A percentile compares a stretch with the other conserved stretches of the same genome.
These are phyloP conservation scores for Dipodomys spectabilis DNA, from an alignment of 2,113 vertebrate genomes.

Conservation along the genomic window DNA sequence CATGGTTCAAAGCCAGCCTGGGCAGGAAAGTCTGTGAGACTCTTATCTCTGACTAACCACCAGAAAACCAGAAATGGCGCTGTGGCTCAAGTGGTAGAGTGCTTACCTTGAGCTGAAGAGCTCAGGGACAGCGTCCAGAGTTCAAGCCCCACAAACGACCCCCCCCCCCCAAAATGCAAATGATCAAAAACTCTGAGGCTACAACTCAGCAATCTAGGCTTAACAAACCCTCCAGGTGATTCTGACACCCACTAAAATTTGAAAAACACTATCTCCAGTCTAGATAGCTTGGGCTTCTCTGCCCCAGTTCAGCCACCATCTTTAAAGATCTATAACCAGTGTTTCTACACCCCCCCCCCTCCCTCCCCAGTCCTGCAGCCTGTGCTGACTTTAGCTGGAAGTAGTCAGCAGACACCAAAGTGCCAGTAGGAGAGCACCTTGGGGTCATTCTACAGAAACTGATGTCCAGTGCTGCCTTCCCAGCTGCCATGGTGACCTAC, in stretches of 20 bases:
- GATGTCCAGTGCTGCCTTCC: not conserved
- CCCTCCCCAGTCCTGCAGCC: not conserved
- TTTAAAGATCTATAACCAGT: not conserved
- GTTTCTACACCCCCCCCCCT: not conserved
- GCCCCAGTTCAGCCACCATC: not conserved
- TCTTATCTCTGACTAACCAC: no score
- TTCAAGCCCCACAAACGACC: no score
- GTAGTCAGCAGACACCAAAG: not conserved
- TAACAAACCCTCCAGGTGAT: not conserved
- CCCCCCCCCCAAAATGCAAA: no score
- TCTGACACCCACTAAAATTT: not conserved
- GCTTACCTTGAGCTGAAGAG: no score
- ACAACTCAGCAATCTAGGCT: not conserved
- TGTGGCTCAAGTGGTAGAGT: no score
- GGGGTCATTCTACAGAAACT: not conserved
- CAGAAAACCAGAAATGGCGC: no score
- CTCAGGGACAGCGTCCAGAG: no score
- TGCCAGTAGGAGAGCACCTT: no score
- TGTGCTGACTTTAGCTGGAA: not conserved
- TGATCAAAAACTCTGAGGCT: not conserved
- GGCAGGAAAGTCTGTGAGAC: no score
- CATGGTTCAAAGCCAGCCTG: no score
- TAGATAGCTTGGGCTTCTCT: rapidly evolving
- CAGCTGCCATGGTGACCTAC: no score
- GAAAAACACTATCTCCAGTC: no score